These are phyloP conservation scores for Hypomecis punctinalis DNA, from an alignment of 2,888 invertebrate species.

Conservation along the genomic window DNA sequence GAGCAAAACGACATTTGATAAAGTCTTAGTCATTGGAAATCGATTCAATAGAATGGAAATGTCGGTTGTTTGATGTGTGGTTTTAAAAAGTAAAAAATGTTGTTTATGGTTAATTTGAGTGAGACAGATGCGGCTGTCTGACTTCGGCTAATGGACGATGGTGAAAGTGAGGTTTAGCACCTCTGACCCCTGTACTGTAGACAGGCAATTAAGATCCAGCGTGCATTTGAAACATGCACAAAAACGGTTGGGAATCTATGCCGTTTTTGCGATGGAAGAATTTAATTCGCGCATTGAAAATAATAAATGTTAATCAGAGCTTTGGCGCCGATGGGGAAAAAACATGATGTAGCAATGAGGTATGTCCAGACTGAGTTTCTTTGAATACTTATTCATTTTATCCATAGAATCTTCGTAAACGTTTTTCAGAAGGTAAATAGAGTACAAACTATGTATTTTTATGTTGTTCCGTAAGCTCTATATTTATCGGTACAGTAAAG, in stretches of 20 bases:
- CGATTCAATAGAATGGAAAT: slow-evolving; percentile 42
- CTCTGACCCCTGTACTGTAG: slow-evolving; percentile 61
- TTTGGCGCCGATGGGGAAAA: too few relatives aligned
- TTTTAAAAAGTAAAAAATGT: slow-evolving; percentile 64
- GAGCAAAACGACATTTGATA: slow-evolving; percentile 20
- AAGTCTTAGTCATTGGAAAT: slow-evolving; percentile 43
- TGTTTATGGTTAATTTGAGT: slow-evolving; percentile 72
- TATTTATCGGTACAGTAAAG: too few relatives aligned
- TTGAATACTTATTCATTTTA: too few relatives aligned
- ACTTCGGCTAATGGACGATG: slow-evolving; percentile 65
- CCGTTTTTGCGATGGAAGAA: slow-evolving; percentile 18
- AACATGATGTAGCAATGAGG: too few relatives aligned
- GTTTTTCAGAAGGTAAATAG: too few relatives aligned
- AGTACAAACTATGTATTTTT: too few relatives aligned
- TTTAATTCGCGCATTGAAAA: slow-evolving; percentile 22
- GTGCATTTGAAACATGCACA: slow-evolving; percentile 33
- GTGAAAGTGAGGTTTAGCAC: slow-evolving; percentile 77
- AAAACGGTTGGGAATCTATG: slow-evolving; percentile 25
- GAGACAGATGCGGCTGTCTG: slow-evolving; percentile 69
- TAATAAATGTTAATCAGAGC: slow-evolving; percentile 23
- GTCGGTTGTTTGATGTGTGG: slow-evolving; percentile 45
- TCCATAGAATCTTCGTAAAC: too few relatives aligned
- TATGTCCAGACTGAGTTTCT: too few relatives aligned
- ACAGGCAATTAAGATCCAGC: slow-evolving; percentile 27
- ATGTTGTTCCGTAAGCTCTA: too few relatives aligned